A percentile compares a stretch with the other conserved stretches of the same genome.
Evolutionary conservation across 1,140 invertebrate species (phyloP).

Genomic region (Heliconius hewitsoni): DNA sequence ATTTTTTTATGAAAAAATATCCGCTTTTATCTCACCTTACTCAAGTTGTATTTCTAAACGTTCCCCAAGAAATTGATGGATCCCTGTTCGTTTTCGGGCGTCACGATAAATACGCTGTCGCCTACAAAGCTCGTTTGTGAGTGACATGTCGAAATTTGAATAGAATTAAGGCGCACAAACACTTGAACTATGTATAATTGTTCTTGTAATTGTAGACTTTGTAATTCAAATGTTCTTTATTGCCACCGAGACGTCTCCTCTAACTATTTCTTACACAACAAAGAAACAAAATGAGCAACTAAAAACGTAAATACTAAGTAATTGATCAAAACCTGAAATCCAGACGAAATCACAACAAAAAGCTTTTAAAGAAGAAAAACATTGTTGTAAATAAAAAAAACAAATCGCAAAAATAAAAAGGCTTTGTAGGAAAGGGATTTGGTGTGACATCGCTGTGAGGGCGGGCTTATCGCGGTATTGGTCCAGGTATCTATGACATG

Average conservation of each 20-base stretch:
- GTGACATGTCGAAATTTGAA: constrained; percentile 35
- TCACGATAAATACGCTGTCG: constrained; percentile 42
- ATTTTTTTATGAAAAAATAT: constrained; percentile 54
- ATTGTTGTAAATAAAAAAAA: constrained; percentile 51
- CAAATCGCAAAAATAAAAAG: constrained; percentile 54
- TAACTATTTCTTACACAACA: too few relatives aligned
- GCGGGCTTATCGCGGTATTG: constrained; percentile 54
- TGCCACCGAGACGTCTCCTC: not conserved
- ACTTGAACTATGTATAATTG: constrained; percentile 34
- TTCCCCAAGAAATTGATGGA: constrained; percentile 42
- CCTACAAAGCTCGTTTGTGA: constrained; percentile 30
- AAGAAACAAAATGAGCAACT: not conserved
- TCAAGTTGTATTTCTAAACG: constrained; percentile 45
- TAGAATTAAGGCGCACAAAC: constrained; percentile 29
- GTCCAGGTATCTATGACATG: constrained; percentile 34
- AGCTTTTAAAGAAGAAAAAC: constrained; percentile 44
- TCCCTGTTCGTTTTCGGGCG: constrained; percentile 38
- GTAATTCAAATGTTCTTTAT: not conserved
- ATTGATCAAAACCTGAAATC: constrained; percentile 30
- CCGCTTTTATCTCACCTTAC: constrained; percentile 45
- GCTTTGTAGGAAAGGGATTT: constrained; percentile 59
- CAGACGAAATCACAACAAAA: constrained; percentile 36
- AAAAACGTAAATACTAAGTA: constrained; percentile 14
- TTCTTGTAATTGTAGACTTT: not conserved
- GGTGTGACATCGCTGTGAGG: constrained; percentile 48